A percentile compares a stretch with the other conserved stretches of the same genome.
phyloP scores from a whole-genome alignment of 2,113 vertebrate genomes.

The Apus apus region DNA sequence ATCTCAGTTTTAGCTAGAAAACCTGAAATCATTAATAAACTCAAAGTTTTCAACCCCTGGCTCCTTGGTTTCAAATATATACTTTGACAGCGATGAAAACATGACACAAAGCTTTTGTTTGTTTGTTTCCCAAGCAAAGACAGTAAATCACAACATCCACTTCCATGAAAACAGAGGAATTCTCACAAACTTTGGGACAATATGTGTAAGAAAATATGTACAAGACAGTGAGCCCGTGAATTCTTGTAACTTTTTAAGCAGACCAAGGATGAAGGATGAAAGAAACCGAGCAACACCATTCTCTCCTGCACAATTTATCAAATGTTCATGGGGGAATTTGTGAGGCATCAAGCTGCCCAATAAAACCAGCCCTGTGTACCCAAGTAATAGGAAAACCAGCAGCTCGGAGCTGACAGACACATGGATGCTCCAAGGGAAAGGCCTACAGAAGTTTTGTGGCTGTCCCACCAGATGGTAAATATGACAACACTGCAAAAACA shows the following conservation, averaged over 20 bases:
- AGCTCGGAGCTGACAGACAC: not conserved
- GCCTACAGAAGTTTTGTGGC: not conserved
- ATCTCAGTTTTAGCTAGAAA: not conserved
- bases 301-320: not conserved
- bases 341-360: not conserved
- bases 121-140: not conserved
- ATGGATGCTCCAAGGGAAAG: not conserved
- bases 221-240: fast-evolving
- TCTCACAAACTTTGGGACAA: not conserved
- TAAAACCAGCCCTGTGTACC: not conserved
- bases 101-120: fast-evolving
- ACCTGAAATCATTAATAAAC: not conserved
- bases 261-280: not conserved
- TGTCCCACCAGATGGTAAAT: not conserved
- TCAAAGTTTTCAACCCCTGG: not conserved
- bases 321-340: not conserved
- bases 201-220: not conserved
- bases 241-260: not conserved
- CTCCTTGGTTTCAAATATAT: not conserved
- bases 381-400: not conserved
- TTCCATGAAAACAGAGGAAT: not conserved
- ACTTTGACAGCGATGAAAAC: not conserved
- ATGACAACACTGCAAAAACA: not conserved
- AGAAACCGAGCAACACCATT: not conserved
- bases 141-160: not conserved